Evolutionary conservation across 2,888 invertebrate species (phyloP).

Genomic region (Amiota communis): DNA sequence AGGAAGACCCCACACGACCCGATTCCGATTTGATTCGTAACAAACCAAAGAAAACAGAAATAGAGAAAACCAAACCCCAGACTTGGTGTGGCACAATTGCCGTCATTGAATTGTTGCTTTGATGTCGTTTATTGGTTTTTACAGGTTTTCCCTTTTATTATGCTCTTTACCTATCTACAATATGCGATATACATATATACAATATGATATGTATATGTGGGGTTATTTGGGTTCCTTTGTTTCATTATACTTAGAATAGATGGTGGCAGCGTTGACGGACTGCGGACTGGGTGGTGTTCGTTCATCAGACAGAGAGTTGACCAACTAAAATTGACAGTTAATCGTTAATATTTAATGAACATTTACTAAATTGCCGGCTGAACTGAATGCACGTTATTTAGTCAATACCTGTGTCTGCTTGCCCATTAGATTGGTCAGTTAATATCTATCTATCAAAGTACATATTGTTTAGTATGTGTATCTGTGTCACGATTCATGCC

Average conservation of each 20-base stretch:
- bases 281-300: no score
- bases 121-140: conserved; percentile 18
- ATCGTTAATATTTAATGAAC: conserved; percentile 70
- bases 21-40: not conserved
- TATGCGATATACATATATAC: no score
- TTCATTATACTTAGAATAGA: not conserved
- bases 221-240: no score
- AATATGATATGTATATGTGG: no score
- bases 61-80: not conserved
- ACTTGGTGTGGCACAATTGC: conserved; percentile 25
- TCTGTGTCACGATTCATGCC: not conserved
- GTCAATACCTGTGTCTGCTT: no score
- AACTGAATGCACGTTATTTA: conserved; percentile 4
- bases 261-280: not conserved
- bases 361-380: conserved; percentile 45
- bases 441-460: no score
- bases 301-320: conserved; percentile 11
- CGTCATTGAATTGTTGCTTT: conserved; percentile 16
- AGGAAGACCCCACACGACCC: not conserved
- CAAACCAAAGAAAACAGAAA: not conserved
- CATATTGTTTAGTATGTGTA: not conserved
- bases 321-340: conserved; percentile 47
- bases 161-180: no score
- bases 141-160: conserved; percentile 6
- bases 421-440: not conserved